Evolutionary conservation across 2,888 invertebrate genomes (phyloP), one percentile per base, ranked within the genome.

Genomic region (Pristionchus entomophagus): DNA sequence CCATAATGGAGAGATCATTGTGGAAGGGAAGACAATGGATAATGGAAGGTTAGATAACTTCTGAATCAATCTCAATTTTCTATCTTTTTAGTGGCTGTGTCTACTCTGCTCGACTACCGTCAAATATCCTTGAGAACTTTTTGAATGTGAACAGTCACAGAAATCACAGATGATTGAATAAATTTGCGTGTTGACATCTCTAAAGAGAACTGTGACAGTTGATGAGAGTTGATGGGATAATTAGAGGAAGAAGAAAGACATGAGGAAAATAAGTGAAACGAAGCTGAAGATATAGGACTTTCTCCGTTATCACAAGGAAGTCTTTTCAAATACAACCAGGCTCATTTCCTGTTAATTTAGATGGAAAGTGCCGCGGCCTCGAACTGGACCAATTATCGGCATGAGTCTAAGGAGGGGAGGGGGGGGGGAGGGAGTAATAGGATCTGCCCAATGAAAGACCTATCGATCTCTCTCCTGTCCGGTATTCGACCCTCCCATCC

Each of bases 401-500:
- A 45, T 8, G 19, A n/a, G 41, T 12, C 73, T 73, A 0, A 73
- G 73, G n/a, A 17, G 19, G 12, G 73, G 41, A 26, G 10, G 73
- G 26, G 73, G 41, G 38, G 32, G 73, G 12, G 38, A 73, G 65
- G 35, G 19, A 22, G 65, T 73, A 73, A 73, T 73, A 73, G 45
- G 73, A 73, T 73, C 73, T 73, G 41, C 41, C 41, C 73, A 41
- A 73, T 65, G 10, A 65, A 35, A 14, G 35, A 35, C 12, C 12
- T 8, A 65, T 73, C 73, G 65, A 73, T 38, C 45, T 38, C n/a
- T 2, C 41, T 10, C n/a, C 38, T 45, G 45, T 41, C 73, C 73
- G 45, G 73, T 73, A 73, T 73, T 73, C 73, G 73, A 65, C 73
- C 73, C 73, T 45, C 73, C 19, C 22, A 8, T 45, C 73, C 73